Conservation (phyloP, 2,888 invertebrate genomes). For the Machimus atricapillus region DNA sequence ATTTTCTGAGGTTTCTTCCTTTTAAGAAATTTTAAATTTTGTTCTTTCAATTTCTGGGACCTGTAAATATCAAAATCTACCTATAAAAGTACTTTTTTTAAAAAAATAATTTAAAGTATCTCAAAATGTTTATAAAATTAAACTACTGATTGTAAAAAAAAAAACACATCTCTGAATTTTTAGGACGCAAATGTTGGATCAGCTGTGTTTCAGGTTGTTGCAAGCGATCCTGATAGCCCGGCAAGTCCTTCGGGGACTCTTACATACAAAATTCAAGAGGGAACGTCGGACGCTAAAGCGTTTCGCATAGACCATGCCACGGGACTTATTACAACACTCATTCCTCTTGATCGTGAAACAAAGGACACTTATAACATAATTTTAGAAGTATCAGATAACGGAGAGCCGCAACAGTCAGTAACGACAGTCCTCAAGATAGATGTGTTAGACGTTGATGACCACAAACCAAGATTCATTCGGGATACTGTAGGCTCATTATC, state of each 20-base stretch:
- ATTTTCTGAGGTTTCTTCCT: too few species aligned
- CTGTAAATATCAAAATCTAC: too few species aligned
- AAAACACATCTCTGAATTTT: slow-evolving; percentile 46
- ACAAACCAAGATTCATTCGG: slow-evolving; percentile 75
- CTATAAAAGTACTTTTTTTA: too few species aligned
- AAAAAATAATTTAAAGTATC: too few species aligned
- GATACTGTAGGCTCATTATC: slow-evolving; percentile 66
- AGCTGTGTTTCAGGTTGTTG: slow-evolving; percentile 77
- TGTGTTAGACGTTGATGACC: slow-evolving; percentile 79
- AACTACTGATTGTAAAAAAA: neutral
- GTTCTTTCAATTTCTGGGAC: too few species aligned
- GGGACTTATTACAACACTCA: slow-evolving; percentile 75
- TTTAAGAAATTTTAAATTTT: too few species aligned
- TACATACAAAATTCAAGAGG: slow-evolving; percentile 74
- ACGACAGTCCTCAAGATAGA: slow-evolving; percentile 74
- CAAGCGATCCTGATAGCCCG: slow-evolving; percentile 80
- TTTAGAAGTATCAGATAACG: slow-evolving; percentile 79
- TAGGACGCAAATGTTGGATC: slow-evolving; percentile 77
- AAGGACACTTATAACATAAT: slow-evolving; percentile 78
- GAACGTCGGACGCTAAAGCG: slow-evolving; percentile 69
- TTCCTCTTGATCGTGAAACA: slow-evolving; percentile 75
- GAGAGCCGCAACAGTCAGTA: slow-evolving; percentile 77
- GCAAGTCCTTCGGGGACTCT: slow-evolving; percentile 77
- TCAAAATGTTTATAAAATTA: too few species aligned
- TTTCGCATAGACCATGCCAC: slow-evolving; percentile 73